A percentile compares a stretch with the other conserved stretches of the same genome.
phyloP scores from a whole-genome alignment of 2,797 vertebrate species.

The Lindbergichthys nudifrons region DNA sequence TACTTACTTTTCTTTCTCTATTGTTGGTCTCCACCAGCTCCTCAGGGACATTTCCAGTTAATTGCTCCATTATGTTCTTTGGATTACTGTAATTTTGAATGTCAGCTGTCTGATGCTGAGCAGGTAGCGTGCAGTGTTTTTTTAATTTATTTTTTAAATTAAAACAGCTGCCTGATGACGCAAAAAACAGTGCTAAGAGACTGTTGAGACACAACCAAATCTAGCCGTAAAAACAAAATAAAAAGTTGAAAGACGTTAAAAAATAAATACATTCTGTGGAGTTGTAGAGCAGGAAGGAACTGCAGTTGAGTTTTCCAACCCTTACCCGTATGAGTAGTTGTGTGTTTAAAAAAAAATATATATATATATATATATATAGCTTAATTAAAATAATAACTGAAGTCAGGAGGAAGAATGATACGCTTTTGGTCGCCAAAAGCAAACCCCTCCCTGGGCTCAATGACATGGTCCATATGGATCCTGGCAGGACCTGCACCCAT shows the following conservation, averaged over 20 bases:
- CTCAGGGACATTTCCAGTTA: background rate
- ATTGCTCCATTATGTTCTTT: background rate
- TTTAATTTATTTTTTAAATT: too few relatives aligned
- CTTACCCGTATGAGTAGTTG: background rate
- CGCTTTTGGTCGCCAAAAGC: background rate
- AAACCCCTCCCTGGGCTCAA: slow-evolving; percentile 17
- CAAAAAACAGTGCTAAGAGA: background rate
- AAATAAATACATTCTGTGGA: background rate
- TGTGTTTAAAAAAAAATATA: background rate
- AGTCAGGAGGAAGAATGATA: background rate
- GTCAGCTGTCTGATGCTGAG: background rate
- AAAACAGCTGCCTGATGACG: background rate
- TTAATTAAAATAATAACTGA: slow-evolving; percentile 4
- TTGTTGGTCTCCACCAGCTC: too few relatives aligned
- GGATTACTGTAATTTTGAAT: background rate
- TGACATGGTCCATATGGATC: slow-evolving; percentile 42
- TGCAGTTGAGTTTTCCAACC: background rate
- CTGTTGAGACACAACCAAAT: background rate
- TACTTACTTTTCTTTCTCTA: too few relatives aligned
- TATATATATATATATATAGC: background rate
- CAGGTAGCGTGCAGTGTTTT: background rate
- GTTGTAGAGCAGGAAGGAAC: background rate
- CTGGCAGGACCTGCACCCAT: slow-evolving; percentile 26
- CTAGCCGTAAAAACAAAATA: background rate
- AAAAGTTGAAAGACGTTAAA: background rate